Evolutionary conservation across 2,113 vertebrate genomes (phyloP).

Genomic region (Rhabdornis inornatus): DNA sequence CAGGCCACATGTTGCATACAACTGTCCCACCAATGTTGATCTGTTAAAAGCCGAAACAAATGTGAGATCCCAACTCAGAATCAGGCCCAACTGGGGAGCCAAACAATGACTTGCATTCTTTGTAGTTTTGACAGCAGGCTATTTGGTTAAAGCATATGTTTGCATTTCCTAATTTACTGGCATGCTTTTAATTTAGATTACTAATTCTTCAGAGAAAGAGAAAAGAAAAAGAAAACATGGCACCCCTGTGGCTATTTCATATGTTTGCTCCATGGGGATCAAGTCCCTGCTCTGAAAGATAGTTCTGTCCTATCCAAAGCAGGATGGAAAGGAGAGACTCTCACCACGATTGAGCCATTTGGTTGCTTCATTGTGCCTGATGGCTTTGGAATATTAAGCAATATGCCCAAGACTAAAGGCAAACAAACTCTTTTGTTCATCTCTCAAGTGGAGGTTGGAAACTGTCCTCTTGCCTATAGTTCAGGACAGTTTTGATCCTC

Average conservation of each 20-base stretch:
- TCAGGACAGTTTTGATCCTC: neutral
- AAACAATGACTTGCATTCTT: neutral
- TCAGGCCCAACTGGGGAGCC: neutral
- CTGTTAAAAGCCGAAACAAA: neutral
- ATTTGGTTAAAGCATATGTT: conserved; percentile 34
- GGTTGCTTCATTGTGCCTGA: conserved; percentile 8
- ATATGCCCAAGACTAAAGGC: neutral
- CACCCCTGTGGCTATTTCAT: conserved; percentile 8
- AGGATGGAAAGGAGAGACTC: neutral
- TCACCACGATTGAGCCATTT: neutral
- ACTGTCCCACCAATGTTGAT: neutral
- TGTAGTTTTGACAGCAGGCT: conserved; percentile 7
- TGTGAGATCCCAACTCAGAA: neutral
- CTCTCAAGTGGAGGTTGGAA: neutral
- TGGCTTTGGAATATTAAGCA: conserved; percentile 22
- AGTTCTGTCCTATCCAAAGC: neutral
- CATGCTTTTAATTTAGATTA: conserved; percentile 21
- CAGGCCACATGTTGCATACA: neutral
- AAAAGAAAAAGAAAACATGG: conserved; percentile 27
- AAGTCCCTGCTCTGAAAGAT: neutral
- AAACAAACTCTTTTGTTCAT: neutral
- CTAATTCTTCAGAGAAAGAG: neutral
- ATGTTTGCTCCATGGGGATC: neutral
- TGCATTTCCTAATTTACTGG: conserved; percentile 46
- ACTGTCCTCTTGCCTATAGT: neutral